Evolutionary conservation across 2,888 invertebrate species (phyloP).

Genomic region (Meandrusa payeni): DNA sequence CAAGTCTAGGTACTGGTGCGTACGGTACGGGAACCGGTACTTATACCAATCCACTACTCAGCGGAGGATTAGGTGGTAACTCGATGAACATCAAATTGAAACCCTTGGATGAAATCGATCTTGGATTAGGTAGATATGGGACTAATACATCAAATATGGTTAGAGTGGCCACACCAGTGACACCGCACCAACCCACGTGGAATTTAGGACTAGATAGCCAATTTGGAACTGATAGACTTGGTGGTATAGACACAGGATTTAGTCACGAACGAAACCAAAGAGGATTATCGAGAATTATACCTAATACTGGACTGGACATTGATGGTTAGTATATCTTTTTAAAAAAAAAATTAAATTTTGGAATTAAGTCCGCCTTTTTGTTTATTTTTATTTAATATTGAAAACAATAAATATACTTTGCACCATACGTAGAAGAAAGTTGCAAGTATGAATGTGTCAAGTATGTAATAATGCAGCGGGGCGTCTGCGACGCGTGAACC

Average conservation of each 20-base stretch:
- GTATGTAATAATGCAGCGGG: too few species aligned
- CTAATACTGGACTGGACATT: constrained; percentile 68
- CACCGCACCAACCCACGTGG: constrained; percentile 81
- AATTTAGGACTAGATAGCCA: constrained; percentile 82
- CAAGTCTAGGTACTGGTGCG: constrained; percentile 59
- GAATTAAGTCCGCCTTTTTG: too few species aligned
- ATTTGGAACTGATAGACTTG: constrained; percentile 81
- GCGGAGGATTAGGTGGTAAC: constrained; percentile 80
- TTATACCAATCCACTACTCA: constrained; percentile 84
- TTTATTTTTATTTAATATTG: too few species aligned
- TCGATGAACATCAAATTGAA: constrained; percentile 84
- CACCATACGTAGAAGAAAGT: too few species aligned
- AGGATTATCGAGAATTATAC: constrained; percentile 77
- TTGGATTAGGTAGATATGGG: constrained; percentile 82
- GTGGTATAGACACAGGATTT: constrained; percentile 76
- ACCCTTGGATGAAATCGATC: constrained; percentile 86
- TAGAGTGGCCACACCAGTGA: constrained; percentile 83
- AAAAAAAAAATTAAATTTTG: background rate
- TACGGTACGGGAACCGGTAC: constrained; percentile 72
- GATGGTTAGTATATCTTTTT: constrained; percentile 55
- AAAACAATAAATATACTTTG: too few species aligned
- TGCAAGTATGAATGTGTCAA: too few species aligned
- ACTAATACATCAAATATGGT: constrained; percentile 64
- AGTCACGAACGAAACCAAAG: constrained; percentile 82
- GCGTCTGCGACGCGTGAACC: too few species aligned